A percentile compares a stretch with the other conserved stretches of the same genome.
Conservation (phyloP, 2,888 invertebrate genomes). For the Prosopocoilus inquinatus region DNA sequence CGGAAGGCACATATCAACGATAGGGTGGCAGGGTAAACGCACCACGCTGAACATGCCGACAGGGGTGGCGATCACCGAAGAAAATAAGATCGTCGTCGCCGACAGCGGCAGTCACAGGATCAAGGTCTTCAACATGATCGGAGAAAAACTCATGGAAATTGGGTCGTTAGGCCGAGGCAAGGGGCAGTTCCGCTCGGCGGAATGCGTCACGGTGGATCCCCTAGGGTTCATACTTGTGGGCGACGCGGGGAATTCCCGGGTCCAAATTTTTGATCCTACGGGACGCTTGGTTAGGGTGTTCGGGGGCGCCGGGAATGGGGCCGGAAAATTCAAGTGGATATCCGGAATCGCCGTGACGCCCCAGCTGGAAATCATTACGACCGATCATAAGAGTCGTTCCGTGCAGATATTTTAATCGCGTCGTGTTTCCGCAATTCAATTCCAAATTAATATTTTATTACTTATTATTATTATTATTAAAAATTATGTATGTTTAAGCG, state of each 20-base stretch:
- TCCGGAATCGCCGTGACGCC: constrained; percentile 64
- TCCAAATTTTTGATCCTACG: constrained; percentile 72
- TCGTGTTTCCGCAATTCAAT: too few relatives aligned
- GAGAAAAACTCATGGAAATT: constrained; percentile 52
- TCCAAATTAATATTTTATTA: too few relatives aligned
- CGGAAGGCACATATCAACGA: constrained; percentile 60
- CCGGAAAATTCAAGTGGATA: constrained; percentile 64
- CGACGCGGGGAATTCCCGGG: constrained; percentile 73
- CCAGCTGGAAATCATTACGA: constrained; percentile 60
- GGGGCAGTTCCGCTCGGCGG: constrained; percentile 72
- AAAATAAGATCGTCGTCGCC: constrained; percentile 54
- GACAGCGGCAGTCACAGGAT: constrained; percentile 74
- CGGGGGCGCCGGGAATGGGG: constrained; percentile 53
- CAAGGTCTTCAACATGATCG: constrained; percentile 57
- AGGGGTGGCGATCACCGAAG: constrained; percentile 62
- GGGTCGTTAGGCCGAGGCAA: constrained; percentile 65
- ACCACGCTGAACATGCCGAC: constrained; percentile 70
- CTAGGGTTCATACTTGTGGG: constrained; percentile 75
- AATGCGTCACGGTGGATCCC: constrained; percentile 69
- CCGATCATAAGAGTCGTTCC: constrained; percentile 59
- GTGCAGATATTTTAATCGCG: constrained; percentile 51
- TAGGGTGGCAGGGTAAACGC: constrained; percentile 56
- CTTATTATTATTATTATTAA: too few relatives aligned
- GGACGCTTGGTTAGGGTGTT: constrained; percentile 68
- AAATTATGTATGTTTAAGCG: too few relatives aligned